These are phyloP conservation scores for Lichenostomus cassidix DNA, from an alignment of 2,113 vertebrate genomes.

Conservation along the genomic window DNA sequence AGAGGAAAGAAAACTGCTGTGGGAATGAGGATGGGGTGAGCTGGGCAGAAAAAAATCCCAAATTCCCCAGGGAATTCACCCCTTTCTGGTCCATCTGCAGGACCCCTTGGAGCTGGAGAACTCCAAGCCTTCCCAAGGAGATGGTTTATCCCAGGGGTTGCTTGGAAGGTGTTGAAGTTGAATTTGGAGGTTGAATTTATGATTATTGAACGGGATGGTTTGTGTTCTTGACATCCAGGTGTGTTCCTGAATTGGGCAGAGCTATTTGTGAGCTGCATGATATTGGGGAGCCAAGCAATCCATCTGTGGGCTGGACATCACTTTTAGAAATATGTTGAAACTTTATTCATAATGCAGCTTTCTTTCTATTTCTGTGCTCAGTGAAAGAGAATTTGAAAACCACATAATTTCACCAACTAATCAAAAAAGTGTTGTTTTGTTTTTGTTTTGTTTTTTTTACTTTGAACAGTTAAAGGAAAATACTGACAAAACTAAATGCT, in stretches of 20 bases:
- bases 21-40: neutral
- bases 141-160: accelerated
- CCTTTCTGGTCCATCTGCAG: neutral
- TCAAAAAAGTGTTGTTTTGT: neutral
- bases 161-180: accelerated
- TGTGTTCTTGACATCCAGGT: neutral
- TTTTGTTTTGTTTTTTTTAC: neutral
- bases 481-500: neutral
- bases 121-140: accelerated
- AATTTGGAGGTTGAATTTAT: accelerated
- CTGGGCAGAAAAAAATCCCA: neutral
- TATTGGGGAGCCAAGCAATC: accelerated
- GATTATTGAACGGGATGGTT: neutral
- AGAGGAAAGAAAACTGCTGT: neutral
- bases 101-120: neutral
- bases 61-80: neutral
- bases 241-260: neutral
- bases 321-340: neutral
- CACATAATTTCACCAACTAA: neutral
- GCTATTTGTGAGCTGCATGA: accelerated
- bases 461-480: neutral
- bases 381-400: neutral
- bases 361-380: neutral
- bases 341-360: neutral
- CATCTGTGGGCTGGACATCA: accelerated